phyloP scores from a whole-genome alignment of 2,888 invertebrate genomes.

The Apeira syringaria region DNA sequence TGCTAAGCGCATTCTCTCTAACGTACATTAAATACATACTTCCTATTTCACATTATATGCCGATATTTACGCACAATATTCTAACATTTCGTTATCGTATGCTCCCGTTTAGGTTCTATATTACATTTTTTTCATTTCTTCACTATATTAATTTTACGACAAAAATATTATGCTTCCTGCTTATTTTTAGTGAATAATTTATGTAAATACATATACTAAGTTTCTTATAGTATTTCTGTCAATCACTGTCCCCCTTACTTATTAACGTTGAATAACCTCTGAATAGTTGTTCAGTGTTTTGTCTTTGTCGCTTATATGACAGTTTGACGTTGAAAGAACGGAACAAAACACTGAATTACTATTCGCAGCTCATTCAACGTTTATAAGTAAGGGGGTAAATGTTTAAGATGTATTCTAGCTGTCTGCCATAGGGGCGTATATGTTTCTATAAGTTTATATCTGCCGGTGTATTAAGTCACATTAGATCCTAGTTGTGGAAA shows the following conservation, averaged over 20 bases:
- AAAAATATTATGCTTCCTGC: conserved; percentile 30
- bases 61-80: conserved; percentile 59
- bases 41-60: conserved; percentile 38
- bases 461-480: conserved; percentile 7
- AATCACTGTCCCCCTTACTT: conserved; percentile 6
- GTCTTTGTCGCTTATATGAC: too few relatives aligned
- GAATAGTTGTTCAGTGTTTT: too few relatives aligned
- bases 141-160: conserved; percentile 40
- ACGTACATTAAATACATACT: conserved; percentile 31
- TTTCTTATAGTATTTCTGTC: conserved; percentile 4
- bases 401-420: conserved; percentile 3
- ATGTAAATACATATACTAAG: conserved; percentile 15
- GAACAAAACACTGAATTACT: too few relatives aligned
- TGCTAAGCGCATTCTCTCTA: too few relatives aligned
- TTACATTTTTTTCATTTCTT: conserved; percentile 45
- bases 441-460: conserved; percentile 11
- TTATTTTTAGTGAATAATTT: conserved; percentile 16
- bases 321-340: too few relatives aligned
- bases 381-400: too few relatives aligned
- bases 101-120: conserved; percentile 33
- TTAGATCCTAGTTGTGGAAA: conserved; percentile 8
- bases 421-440: conserved; percentile 18
- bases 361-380: too few relatives aligned
- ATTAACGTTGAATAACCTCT: too few relatives aligned
- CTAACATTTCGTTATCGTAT: conserved; percentile 34